A percentile compares a stretch with the other conserved stretches of the same genome.
phyloP scores from a whole-genome alignment of 2,888 invertebrate genomes.

The Torymus aiolomorphi region DNA sequence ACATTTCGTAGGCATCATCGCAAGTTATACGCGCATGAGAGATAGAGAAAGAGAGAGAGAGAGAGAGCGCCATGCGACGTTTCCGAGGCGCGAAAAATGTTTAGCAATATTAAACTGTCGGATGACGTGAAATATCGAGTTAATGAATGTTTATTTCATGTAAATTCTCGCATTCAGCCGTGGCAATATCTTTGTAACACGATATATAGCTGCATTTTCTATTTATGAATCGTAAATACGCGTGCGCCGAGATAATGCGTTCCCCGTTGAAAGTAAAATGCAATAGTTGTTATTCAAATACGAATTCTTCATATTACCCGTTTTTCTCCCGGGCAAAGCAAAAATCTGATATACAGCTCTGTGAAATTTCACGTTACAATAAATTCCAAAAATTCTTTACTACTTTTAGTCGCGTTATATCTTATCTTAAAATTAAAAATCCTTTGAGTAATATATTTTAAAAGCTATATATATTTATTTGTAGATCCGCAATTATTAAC shows the following conservation, averaged over 20 bases:
- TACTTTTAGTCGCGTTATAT: too few relatives aligned
- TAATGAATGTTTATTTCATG: slow-evolving; percentile 42
- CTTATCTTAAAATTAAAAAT: too few relatives aligned
- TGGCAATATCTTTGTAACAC: slow-evolving; percentile 30
- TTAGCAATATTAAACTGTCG: slow-evolving; percentile 29
- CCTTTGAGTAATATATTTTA: too few relatives aligned
- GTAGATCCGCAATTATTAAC: too few relatives aligned
- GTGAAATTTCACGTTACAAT: too few relatives aligned
- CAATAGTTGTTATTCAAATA: slow-evolving; percentile 39
- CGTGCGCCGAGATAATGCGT: slow-evolving; percentile 30
- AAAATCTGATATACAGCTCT: too few relatives aligned
- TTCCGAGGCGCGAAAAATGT: slow-evolving; percentile 21
- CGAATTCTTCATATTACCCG: slow-evolving; percentile 1
- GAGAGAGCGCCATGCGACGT: too few relatives aligned
- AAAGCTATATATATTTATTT: too few relatives aligned
- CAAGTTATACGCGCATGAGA: too few relatives aligned
- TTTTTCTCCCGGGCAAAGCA: not conserved
- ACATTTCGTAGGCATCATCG: not conserved
- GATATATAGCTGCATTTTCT: slow-evolving; percentile 26
- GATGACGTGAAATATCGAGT: slow-evolving; percentile 18
- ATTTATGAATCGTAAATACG: slow-evolving; percentile 43
- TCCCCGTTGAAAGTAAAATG: slow-evolving; percentile 33
- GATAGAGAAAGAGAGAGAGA: too few relatives aligned
- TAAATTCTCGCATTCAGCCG: slow-evolving; percentile 29
- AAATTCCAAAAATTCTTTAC: too few relatives aligned